Conservation (phyloP, 2,888 invertebrate species). For the Laothoe populi region DNA sequence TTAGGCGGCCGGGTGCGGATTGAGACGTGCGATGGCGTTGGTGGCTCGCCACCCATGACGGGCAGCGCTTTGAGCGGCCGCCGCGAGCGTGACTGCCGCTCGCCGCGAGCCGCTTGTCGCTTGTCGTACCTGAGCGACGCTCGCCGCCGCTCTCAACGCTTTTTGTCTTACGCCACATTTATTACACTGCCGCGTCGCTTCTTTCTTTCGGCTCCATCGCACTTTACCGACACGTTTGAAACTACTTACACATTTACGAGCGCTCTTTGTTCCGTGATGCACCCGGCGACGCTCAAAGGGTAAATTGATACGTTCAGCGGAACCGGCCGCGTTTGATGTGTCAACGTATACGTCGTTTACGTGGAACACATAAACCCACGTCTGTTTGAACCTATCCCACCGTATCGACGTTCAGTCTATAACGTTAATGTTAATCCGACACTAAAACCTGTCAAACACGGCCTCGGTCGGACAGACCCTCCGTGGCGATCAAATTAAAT, state of each 20-base stretch:
- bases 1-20: constrained; percentile 82
- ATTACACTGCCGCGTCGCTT: constrained; percentile 73
- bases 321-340: constrained; percentile 71
- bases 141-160: constrained; percentile 51
- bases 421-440: constrained; percentile 81
- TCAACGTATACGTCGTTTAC: constrained; percentile 53
- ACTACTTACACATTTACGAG: constrained; percentile 79
- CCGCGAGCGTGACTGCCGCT: constrained; percentile 46
- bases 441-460: constrained; percentile 83
- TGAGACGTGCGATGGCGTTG: constrained; percentile 84
- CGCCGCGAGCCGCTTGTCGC: constrained; percentile 47
- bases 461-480: constrained; percentile 71
- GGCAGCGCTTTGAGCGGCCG: constrained; percentile 77
- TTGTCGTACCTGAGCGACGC: constrained; percentile 51
- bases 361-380: constrained; percentile 49
- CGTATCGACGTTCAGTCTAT: constrained; percentile 75
- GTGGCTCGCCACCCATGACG: constrained; percentile 84
- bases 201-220: constrained; percentile 67
- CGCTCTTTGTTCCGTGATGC: constrained; percentile 68
- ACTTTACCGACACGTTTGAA: constrained; percentile 77
- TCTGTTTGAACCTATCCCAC: constrained; percentile 54
- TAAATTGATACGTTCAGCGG: constrained; percentile 71
- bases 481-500: constrained; percentile 84
- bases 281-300: constrained; percentile 66
- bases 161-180: constrained; percentile 82